Base-by-base conservation (phyloP, 2,113 vertebrate genomes). In the Elephantulus edwardii region DNA sequence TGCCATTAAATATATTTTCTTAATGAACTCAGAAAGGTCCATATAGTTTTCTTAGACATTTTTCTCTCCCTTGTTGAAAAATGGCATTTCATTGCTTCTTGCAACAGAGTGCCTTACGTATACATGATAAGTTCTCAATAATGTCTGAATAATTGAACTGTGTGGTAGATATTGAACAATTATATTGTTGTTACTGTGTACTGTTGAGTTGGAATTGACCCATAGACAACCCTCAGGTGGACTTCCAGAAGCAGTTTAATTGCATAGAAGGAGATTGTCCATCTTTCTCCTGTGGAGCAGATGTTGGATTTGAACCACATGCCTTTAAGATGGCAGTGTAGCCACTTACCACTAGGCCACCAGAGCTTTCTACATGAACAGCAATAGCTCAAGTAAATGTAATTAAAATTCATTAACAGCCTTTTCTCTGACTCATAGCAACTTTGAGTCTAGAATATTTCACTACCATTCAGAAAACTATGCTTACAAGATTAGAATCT, bases 381-480 rank as follows among this genome's bases (percentile, higher is more conserved):
- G 19, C 48, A 46, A 5, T 4, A 70, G 8, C 24, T 88, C 22
- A 72, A 40, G 13, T 91, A 30, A 66, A 81, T 19, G 81, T 74
- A 90, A 66, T 46, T 70, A 3, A 89, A 58, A 42, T 83, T 14
- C 90, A 86, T 68, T 70, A 38, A 79, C 44, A 82, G 54, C 26
- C 1, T 38, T 85, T 85, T 64, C 62, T 54, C 64, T 68, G 58
- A 60, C 11, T 26, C 70, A 76, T 17, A 71, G 58, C 38, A 90
- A 52, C 26, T 35, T 38, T 26, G 7, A 92, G 81, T 90, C 30
- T 19, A 60, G 38, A 77, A 13, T 74, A 84, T 94, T 87, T 96
- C 66, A 66, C 38, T 58, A 62, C 74, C 82, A 85, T 95, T 94
- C 81, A 93, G 66, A 95, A 89, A 93, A 87, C 22, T 85, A n/a